Percentiles rank a stretch among this genome's conserved stretches.
These are phyloP conservation scores for Sebastes oblongus DNA, from an alignment of 2,797 vertebrate species.

Conservation along the genomic window DNA sequence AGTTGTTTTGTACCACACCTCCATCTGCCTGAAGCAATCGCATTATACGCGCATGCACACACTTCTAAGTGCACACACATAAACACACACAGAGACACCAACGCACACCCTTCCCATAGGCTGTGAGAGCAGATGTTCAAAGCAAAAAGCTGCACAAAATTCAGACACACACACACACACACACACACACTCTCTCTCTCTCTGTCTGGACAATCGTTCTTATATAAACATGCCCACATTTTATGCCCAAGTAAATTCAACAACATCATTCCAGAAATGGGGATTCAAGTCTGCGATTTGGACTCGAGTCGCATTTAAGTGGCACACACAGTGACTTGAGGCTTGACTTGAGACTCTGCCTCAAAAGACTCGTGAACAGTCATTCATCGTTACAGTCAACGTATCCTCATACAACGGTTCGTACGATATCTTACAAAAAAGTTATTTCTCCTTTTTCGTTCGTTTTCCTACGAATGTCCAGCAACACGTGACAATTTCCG, in stretches of 20 bases:
- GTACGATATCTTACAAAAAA: too few relatives aligned
- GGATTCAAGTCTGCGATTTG: background rate
- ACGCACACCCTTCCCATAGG: background rate
- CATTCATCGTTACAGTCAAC: too few relatives aligned
- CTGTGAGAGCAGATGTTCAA: slow-evolving; percentile 29
- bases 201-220: slow-evolving; percentile 20
- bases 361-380: background rate
- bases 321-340: background rate
- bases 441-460: too few relatives aligned
- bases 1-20: slow-evolving; percentile 42
- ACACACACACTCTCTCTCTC: background rate
- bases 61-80: background rate
- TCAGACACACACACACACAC: background rate
- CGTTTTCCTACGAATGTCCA: too few relatives aligned
- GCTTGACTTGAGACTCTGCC: background rate
- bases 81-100: background rate
- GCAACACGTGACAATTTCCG: too few relatives aligned
- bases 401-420: too few relatives aligned
- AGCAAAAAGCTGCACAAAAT: background rate
- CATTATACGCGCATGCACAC: background rate
- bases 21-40: slow-evolving; percentile 25
- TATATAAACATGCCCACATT: slow-evolving; percentile 11
- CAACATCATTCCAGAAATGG: background rate
- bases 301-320: accelerated
- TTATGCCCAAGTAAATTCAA: background rate